Evolutionary conservation across 1,140 invertebrate genomes (phyloP), one percentile per base, ranked within the genome.

Genomic region (Goniozus legneri): DNA sequence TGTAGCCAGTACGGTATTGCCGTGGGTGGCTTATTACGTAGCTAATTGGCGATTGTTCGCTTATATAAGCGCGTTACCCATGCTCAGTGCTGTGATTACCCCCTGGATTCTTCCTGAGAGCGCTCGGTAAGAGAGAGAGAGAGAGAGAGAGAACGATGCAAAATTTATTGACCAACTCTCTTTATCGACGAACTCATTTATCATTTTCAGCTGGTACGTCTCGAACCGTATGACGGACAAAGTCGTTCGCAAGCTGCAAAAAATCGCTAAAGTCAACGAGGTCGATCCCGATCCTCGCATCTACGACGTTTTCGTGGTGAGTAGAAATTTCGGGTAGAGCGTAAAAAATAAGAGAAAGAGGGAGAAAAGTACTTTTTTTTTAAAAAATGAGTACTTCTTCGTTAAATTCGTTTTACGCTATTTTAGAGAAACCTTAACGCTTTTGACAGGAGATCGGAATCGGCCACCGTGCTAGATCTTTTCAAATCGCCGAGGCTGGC

Each of bases 401-500:
- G 1, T 37, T n/a, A 33, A 19, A 35, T 30, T 42, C 21, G 18
- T 10, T 15, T 42, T 35, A 35, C 34, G 41, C 12, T 37, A 34
- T 58, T 61, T 7, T 42, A 76, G 73, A 53, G 44, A 19, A 74
- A 71, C 36, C 21, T 66, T 8, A 65, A 63, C 20, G 54, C 56
- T 3, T 41, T 56, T 0, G 52, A 60, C 3, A 47, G 46, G 10
- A 44, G 46, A 48, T 75, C 64, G 42, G 77, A 65, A 62, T 68
- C 60, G 52, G 78, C 58, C 48, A 75, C 59, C 44, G 69, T 84
- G 7, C 47, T 77, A 8, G 80, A 82, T 54, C 64, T 85, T 7
- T 80, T 85, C 53, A 78, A 66, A 46, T 81, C 77, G 19, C 77
- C 75, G 0, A 69, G 78, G 1, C 65, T 86, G 4, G 75, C 81